Percentiles rank a stretch among this genome's conserved stretches.
These are phyloP conservation scores for Nothobranchius kuhntae DNA, from an alignment of 2,113 vertebrate genomes.

Conservation along the genomic window DNA sequence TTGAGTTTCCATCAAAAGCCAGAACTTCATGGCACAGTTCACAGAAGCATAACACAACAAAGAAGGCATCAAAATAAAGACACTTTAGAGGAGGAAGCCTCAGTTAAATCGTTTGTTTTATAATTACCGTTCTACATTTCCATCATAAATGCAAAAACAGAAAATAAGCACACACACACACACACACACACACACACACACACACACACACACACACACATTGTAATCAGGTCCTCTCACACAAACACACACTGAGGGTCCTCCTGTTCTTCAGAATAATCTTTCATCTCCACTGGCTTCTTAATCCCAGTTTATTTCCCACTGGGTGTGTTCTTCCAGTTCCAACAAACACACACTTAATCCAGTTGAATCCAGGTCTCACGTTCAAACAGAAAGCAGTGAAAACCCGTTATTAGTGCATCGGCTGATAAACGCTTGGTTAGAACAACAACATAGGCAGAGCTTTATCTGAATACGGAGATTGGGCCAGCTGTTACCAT, in stretches of 20 bases:
- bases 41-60: conserved; percentile 50
- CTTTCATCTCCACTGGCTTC: conserved; percentile 18
- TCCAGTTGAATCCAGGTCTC: background rate
- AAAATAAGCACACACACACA: conserved; percentile 10
- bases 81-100: conserved; percentile 27
- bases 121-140: conserved; percentile 6
- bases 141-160: conserved; percentile 28
- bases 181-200: too few species aligned
- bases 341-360: background rate
- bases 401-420: too few species aligned
- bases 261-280: background rate
- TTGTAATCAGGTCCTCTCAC: background rate
- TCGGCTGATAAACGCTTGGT: too few species aligned
- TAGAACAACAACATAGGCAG: too few species aligned
- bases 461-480: background rate
- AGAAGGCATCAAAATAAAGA: conserved; percentile 48
- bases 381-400: too few species aligned
- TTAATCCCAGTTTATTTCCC: background rate
- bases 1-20: conserved; percentile 13
- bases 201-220: too few species aligned
- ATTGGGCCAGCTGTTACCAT: conserved; percentile 1
- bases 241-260: background rate
- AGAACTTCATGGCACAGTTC: conserved; percentile 32
- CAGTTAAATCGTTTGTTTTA: conserved; percentile 23
- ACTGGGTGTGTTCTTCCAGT: background rate